Evolutionary conservation across 2,797 vertebrate species (phyloP).

Genomic region (Phoxinus dragarum): DNA sequence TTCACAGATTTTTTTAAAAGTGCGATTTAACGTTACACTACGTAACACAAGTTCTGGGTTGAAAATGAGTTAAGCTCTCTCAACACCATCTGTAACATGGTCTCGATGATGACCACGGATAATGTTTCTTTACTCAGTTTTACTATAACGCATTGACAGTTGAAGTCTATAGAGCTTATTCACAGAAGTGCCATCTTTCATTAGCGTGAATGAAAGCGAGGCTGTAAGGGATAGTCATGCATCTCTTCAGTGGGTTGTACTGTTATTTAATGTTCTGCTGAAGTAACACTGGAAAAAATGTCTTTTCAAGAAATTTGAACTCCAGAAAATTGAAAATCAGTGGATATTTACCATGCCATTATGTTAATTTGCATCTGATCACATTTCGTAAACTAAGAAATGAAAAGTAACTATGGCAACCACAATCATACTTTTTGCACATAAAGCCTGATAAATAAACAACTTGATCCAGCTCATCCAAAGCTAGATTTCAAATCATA

Average conservation of each 20-base stretch:
- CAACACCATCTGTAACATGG: background rate
- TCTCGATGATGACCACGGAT: background rate
- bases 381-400: background rate
- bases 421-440: background rate
- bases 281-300: too few species aligned
- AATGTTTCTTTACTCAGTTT: background rate
- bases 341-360: background rate
- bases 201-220: too few species aligned
- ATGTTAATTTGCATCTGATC: background rate
- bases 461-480: constrained; percentile 4
- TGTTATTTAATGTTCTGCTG: too few species aligned
- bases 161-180: background rate
- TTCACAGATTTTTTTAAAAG: background rate
- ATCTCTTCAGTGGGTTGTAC: background rate
- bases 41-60: background rate
- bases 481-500: constrained; percentile 11
- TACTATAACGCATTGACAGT: background rate
- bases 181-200: too few species aligned
- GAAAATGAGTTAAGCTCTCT: background rate
- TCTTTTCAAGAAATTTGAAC: background rate
- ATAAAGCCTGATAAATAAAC: background rate
- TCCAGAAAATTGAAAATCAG: background rate
- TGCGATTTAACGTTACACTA: background rate
- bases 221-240: too few species aligned
- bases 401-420: background rate